These are phyloP conservation scores for Choristoneura rosaceana DNA, from an alignment of 2,888 invertebrate genomes.

Conservation along the genomic window DNA sequence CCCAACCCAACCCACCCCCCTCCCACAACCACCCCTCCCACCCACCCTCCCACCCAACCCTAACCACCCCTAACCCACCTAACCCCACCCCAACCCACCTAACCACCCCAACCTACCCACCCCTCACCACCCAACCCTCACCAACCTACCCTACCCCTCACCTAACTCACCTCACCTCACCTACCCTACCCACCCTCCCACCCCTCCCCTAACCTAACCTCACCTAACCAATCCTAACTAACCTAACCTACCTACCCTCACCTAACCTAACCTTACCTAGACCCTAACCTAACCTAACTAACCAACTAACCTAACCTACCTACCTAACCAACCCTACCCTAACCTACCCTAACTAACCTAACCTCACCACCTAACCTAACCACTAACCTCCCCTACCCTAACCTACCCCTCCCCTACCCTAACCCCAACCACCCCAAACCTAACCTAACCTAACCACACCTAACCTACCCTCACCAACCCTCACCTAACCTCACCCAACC, in stretches of 20 bases:
- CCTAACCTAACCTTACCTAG: constrained; percentile 22
- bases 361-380: no score
- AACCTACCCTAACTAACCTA: constrained; percentile 23
- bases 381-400: constrained; percentile 21
- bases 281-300: constrained; percentile 22
- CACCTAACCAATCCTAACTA: constrained; percentile 22
- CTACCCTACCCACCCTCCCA: no score
- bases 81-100: background rate
- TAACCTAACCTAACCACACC: constrained; percentile 22
- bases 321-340: no score
- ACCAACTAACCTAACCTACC: no score
- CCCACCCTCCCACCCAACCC: background rate
- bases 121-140: constrained; percentile 14
- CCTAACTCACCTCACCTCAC: constrained; percentile 17
- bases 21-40: no score
- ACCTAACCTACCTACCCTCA: constrained; percentile 19
- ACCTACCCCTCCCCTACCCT: no score
- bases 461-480: constrained; percentile 7
- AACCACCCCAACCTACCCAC: constrained; percentile 11
- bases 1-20: constrained; percentile 3
- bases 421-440: constrained; percentile 17
- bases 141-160: constrained; percentile 16
- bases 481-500: constrained; percentile 4
- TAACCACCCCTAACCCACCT: constrained; percentile 2
- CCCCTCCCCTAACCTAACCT: constrained; percentile 22